These are phyloP conservation scores for Odobenus rosmarus DNA, from an alignment of 2,113 vertebrate genomes.

Conservation along the genomic window DNA sequence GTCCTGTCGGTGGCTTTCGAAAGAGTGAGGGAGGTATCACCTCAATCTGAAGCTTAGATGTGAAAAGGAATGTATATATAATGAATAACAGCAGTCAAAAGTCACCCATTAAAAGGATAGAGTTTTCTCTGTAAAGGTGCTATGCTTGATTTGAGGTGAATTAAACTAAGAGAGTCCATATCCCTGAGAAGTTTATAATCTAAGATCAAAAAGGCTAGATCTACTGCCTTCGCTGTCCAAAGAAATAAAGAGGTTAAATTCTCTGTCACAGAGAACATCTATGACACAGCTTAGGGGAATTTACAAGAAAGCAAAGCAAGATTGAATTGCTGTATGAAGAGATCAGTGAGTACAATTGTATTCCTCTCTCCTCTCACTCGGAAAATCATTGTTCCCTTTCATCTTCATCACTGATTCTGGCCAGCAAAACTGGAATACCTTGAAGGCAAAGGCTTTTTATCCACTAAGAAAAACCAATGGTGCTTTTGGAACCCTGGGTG, in stretches of 20 bases:
- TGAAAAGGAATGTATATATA: rapidly evolving
- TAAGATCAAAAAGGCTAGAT: background rate
- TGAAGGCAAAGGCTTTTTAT: background rate
- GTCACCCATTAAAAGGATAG: background rate
- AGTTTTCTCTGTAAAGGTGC: background rate
- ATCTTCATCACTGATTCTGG: background rate
- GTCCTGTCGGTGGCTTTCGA: background rate
- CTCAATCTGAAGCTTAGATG: background rate
- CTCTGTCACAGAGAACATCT: background rate
- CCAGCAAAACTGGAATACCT: background rate
- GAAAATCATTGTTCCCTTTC: background rate
- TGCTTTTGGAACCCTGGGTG: background rate
- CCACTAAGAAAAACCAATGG: background rate
- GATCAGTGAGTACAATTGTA: background rate
- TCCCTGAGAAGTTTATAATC: constrained; percentile 24
- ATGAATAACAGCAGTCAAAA: background rate
- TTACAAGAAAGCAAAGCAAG: constrained; percentile 15
- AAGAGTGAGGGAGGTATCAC: background rate
- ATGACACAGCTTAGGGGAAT: constrained; percentile 6
- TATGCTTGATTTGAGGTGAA: background rate
- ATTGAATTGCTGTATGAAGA: background rate
- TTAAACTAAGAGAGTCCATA: background rate
- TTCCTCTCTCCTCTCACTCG: background rate
- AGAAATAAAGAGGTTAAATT: constrained; percentile 38
- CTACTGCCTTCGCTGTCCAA: background rate